These are phyloP conservation scores for Labia minor DNA, from an alignment of 2,888 invertebrate species.

Conservation along the genomic window DNA sequence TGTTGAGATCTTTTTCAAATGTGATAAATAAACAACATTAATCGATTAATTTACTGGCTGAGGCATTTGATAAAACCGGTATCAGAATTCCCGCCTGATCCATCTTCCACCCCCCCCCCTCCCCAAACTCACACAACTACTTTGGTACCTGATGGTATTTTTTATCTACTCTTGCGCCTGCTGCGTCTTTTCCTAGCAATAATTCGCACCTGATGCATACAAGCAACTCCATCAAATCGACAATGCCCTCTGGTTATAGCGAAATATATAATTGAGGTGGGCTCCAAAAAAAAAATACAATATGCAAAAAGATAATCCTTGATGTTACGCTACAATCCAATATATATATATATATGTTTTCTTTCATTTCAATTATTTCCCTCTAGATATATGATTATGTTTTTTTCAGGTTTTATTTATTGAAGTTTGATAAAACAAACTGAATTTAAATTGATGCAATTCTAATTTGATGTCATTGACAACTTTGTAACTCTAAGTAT, in stretches of 20 bases:
- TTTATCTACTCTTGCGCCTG: not conserved
- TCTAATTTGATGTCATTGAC: too few species aligned
- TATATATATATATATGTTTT: too few species aligned
- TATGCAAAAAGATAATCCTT: not conserved
- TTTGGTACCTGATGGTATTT: too few species aligned
- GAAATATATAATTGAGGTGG: not conserved
- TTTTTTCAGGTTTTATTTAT: too few species aligned
- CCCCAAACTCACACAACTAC: not conserved
- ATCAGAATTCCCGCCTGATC: too few species aligned
- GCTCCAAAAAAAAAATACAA: not conserved
- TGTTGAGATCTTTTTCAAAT: not conserved
- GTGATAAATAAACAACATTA: slow-evolving; percentile 3
- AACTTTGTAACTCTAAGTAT: too few species aligned
- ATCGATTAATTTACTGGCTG: not conserved
- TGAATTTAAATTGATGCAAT: too few species aligned
- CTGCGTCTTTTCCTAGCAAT: not conserved
- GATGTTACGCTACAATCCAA: too few species aligned
- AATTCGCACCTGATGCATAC: not conserved
- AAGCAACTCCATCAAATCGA: not conserved
- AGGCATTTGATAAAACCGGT: not conserved
- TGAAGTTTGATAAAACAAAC: too few species aligned
- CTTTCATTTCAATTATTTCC: too few species aligned
- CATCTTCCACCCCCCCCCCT: not conserved
- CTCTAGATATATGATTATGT: too few species aligned
- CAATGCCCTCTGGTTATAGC: not conserved